Evolutionary conservation across 2,113 vertebrate species (phyloP).

Genomic region (Myocastor coypus): DNA sequence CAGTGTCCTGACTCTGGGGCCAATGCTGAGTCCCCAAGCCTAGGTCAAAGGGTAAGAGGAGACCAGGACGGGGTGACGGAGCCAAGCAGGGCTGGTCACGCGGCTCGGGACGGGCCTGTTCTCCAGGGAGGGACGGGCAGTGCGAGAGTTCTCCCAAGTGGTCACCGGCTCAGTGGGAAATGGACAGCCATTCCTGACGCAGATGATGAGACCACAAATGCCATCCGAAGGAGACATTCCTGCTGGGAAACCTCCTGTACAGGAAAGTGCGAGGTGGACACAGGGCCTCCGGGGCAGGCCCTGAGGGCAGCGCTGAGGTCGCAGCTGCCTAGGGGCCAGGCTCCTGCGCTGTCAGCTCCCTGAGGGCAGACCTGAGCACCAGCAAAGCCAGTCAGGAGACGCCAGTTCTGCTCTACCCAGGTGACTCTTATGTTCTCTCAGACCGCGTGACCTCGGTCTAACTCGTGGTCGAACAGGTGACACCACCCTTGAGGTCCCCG

Average conservation of each 20-base stretch:
- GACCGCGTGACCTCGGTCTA: background rate
- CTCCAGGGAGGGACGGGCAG: background rate
- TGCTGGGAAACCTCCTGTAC: too few relatives aligned
- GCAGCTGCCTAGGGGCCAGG: background rate
- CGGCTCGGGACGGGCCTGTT: background rate
- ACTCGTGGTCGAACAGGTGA: background rate
- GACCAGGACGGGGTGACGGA: background rate
- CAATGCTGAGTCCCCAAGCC: background rate
- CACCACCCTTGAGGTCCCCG: background rate
- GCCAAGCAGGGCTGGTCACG: too few relatives aligned
- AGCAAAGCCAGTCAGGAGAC: background rate
- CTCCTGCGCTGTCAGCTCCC: background rate
- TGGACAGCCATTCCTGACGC: fast-evolving
- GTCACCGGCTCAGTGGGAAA: background rate
- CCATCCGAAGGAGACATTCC: too few relatives aligned
- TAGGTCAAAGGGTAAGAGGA: background rate
- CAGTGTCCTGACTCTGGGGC: background rate
- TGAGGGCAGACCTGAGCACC: background rate
- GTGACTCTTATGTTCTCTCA: background rate
- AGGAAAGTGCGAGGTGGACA: too few relatives aligned
- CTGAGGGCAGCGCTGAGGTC: background rate
- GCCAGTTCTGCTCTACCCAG: background rate
- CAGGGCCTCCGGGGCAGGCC: too few relatives aligned
- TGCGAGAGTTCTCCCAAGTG: too few relatives aligned
- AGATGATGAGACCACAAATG: background rate